Percentiles rank a stretch among this genome's conserved stretches.
phyloP scores from a whole-genome alignment of 2,888 invertebrate species.

The Agrochola lota region DNA sequence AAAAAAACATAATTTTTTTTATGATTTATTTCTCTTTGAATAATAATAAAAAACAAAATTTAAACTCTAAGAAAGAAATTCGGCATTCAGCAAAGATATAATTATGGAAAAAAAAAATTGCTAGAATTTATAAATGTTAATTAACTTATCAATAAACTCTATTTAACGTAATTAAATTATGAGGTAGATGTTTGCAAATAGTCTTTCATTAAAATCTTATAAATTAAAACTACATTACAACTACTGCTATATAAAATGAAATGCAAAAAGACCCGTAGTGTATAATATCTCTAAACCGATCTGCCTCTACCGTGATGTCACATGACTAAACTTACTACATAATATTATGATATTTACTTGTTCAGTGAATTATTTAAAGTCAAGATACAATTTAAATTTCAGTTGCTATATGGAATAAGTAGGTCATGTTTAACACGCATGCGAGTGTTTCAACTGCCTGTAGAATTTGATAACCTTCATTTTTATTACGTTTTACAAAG shows the following conservation, averaged over 20 bases:
- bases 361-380: conserved; percentile 11
- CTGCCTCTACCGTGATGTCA: conserved; percentile 61
- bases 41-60: conserved; percentile 88
- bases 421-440: conserved; percentile 43
- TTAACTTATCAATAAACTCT: conserved; percentile 88
- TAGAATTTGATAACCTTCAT: conserved; percentile 34
- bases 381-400: conserved; percentile 28
- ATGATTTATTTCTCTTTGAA: conserved; percentile 87
- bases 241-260: conserved; percentile 78
- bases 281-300: conserved; percentile 68
- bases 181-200: conserved; percentile 90
- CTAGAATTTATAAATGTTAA: conserved; percentile 87
- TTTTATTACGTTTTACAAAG: conserved; percentile 34
- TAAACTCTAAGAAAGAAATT: conserved; percentile 88
- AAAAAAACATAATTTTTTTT: conserved; percentile 71
- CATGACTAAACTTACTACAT: conserved; percentile 47
- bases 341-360: conserved; percentile 29
- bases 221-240: conserved; percentile 77
- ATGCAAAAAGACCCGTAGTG: conserved; percentile 79
- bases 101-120: conserved; percentile 77
- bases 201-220: conserved; percentile 87
- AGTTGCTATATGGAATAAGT: conserved; percentile 16
- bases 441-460: conserved; percentile 16
- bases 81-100: conserved; percentile 82
- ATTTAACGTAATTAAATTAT: conserved; percentile 88